Evolutionary conservation across 1,140 invertebrate species (phyloP).

Genomic region (Lutraria rhynchaena): DNA sequence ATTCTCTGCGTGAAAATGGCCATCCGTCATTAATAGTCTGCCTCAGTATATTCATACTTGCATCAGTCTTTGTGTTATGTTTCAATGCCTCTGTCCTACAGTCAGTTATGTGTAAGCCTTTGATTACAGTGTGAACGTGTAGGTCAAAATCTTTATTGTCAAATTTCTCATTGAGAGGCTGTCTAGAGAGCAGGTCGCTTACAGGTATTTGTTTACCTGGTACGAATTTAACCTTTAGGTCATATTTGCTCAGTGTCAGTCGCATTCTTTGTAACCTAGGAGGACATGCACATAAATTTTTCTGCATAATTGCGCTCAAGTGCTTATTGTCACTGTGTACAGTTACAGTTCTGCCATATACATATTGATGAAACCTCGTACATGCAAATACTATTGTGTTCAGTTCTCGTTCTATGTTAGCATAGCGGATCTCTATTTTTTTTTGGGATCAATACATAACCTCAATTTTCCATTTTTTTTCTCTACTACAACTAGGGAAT

Average conservation of each 20-base stretch:
- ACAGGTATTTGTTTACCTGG: slow-evolving; percentile 79
- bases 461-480: slow-evolving; percentile 56
- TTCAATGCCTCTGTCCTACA: background rate
- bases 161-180: background rate
- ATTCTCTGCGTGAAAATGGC: background rate
- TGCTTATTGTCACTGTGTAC: slow-evolving; percentile 64
- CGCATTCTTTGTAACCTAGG: slow-evolving; percentile 59
- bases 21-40: slow-evolving; percentile 14
- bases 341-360: slow-evolving; percentile 67
- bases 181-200: slow-evolving; percentile 73
- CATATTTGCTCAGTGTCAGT: slow-evolving; percentile 69
- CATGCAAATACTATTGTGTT: slow-evolving; percentile 82
- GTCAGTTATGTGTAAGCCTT: slow-evolving; percentile 9
- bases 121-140: slow-evolving; percentile 3
- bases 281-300: slow-evolving; percentile 53
- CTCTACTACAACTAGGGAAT: slow-evolving; percentile 76
- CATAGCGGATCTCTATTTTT: too few relatives aligned
- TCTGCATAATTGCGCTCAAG: slow-evolving; percentile 61
- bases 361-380: slow-evolving; percentile 79
- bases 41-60: slow-evolving; percentile 10
- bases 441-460: slow-evolving; percentile 29
- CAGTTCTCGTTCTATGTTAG: slow-evolving; percentile 83
- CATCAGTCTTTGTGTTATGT: slow-evolving; percentile 11
- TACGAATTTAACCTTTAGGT: slow-evolving; percentile 75
- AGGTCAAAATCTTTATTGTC: slow-evolving; percentile 14